Evolutionary conservation across 2,888 invertebrate genomes (phyloP).

Genomic region (Dynastes grantii): DNA sequence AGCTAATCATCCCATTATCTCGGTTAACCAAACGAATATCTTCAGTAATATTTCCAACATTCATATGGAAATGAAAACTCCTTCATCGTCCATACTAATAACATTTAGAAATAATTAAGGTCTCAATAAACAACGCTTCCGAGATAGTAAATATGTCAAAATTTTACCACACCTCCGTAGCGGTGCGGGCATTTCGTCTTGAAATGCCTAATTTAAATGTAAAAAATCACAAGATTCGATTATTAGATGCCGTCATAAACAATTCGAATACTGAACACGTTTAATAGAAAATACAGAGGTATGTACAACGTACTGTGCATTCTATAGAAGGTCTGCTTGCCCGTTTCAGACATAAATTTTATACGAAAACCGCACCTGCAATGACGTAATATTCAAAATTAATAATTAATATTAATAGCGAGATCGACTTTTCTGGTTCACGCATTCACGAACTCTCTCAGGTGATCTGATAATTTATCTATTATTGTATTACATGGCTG

Average conservation of each 20-base stretch:
- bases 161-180: conserved; percentile 35
- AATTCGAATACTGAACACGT: conserved; percentile 33
- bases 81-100: neutral
- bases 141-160: conserved; percentile 37
- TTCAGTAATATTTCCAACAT: neutral
- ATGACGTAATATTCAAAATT: conserved; percentile 38
- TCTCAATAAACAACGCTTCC: conserved; percentile 17
- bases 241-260: conserved; percentile 28
- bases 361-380: conserved; percentile 29
- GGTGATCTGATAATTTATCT: conserved; percentile 20
- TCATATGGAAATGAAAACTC: conserved; percentile 26
- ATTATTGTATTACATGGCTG: neutral
- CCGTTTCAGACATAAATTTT: conserved; percentile 22
- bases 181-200: conserved; percentile 2
- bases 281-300: neutral
- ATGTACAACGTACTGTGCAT: conserved; percentile 7
- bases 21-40: neutral
- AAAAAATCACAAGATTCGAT: conserved; percentile 14
- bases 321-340: conserved; percentile 5
- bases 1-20: no score
- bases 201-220: conserved; percentile 34
- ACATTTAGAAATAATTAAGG: conserved; percentile 27
- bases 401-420: conserved; percentile 38
- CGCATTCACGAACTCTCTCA: neutral
- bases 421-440: conserved; percentile 19